Conservation (phyloP, 1,140 invertebrate genomes). For the Bathynomus jamesi region DNA sequence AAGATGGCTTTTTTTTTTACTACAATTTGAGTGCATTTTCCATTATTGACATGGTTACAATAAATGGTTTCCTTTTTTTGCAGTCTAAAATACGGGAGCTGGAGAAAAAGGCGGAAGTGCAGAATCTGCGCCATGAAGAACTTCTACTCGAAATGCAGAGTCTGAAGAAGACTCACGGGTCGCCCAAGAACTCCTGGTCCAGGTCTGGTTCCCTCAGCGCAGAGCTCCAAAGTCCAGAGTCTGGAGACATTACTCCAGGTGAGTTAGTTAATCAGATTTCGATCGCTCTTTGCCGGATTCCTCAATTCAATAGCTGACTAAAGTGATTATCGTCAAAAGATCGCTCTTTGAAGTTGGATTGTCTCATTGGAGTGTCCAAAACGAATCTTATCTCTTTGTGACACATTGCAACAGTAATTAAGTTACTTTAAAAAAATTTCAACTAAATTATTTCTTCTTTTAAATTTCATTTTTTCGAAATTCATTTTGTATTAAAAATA, state of each 20-base stretch:
- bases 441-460: too few relatives aligned
- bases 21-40: too few relatives aligned
- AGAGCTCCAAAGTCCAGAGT: slow-evolving; percentile 32
- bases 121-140: slow-evolving; percentile 81
- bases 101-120: slow-evolving; percentile 73
- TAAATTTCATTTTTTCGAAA: too few relatives aligned
- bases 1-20: too few relatives aligned
- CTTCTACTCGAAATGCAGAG: slow-evolving; percentile 72
- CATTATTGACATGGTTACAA: too few relatives aligned
- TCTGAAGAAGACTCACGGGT: slow-evolving; percentile 41
- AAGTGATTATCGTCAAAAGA: not conserved
- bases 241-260: slow-evolving; percentile 31
- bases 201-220: slow-evolving; percentile 33
- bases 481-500: too few relatives aligned
- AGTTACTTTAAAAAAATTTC: too few relatives aligned
- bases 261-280: too few relatives aligned
- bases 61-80: too few relatives aligned
- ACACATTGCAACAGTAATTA: too few relatives aligned
- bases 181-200: slow-evolving; percentile 32
- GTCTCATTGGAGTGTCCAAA: not conserved
- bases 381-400: too few relatives aligned
- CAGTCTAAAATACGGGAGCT: slow-evolving; percentile 73
- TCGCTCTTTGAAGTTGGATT: not conserved
- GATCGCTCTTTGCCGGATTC: not conserved
- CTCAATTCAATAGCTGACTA: too few relatives aligned